These are phyloP conservation scores for Amphiprion clarkii DNA, from an alignment of 2,797 vertebrate species.

Conservation along the genomic window DNA sequence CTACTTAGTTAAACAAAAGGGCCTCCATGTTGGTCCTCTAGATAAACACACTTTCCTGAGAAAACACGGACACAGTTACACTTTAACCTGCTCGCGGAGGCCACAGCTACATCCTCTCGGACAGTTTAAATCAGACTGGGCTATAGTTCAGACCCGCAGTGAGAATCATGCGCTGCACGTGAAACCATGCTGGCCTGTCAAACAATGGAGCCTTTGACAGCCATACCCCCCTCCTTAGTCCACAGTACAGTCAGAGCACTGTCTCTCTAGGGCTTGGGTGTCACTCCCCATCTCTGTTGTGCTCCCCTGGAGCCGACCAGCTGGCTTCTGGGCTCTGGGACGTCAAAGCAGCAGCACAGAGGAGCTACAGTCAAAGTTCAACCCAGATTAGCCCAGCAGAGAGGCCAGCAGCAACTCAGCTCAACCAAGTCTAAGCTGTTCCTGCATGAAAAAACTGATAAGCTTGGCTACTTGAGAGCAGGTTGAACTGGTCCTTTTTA, in stretches of 20 bases:
- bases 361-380: constrained; percentile 76
- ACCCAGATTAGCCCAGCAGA: constrained; percentile 57
- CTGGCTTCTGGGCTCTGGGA: constrained; percentile 75
- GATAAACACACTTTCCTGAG: constrained; percentile 87
- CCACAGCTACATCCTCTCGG: constrained; percentile 73
- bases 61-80: constrained; percentile 87
- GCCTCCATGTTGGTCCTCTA: constrained; percentile 84
- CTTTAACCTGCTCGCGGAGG: constrained; percentile 83
- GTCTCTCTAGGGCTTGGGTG: constrained; percentile 83
- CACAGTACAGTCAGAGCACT: constrained; percentile 81
- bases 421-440: constrained; percentile 48
- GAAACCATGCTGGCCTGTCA: constrained; percentile 79
- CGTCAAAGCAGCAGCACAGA: constrained; percentile 73
- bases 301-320: constrained; percentile 80
- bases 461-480: constrained; percentile 44
- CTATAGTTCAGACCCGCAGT: constrained; percentile 75
- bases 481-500: constrained; percentile 38
- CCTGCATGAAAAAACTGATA: constrained; percentile 63
- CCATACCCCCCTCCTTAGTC: constrained; percentile 54
- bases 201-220: constrained; percentile 85
- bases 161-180: constrained; percentile 80
- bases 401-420: constrained; percentile 47
- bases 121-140: constrained; percentile 74
- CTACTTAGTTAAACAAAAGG: constrained; percentile 87
- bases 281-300: constrained; percentile 82